Base-by-base conservation (phyloP, 1,140 invertebrate species). In the Drosophila bipectinata region DNA sequence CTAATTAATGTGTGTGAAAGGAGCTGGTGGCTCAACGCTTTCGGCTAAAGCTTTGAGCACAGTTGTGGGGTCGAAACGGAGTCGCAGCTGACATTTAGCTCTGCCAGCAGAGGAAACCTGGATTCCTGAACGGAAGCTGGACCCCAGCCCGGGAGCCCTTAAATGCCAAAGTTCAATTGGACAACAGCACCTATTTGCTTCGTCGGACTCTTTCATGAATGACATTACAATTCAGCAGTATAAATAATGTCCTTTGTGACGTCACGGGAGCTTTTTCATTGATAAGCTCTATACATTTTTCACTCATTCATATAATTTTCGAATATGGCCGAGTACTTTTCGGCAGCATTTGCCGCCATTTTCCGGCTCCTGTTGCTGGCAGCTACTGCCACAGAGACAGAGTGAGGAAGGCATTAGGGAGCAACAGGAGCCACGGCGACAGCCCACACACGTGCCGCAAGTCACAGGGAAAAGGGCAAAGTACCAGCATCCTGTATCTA, bases 211-310 rank as follows among this genome's bases (percentile, higher is more conserved):
- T 63, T 51, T 41, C 41, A 59, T 77, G 72, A 84, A 80, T 85
- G 80, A 62, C 61, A 39, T 44, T 41, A 30, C 39, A 59, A 28
- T 8, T 24, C 18, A 44, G 15, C 21, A 10, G 10, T 7, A n/a
- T 14, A 21, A 45, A 45, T 14, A 7, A 39, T 44, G 47, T 63
- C 47, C 12, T 4, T 8, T 30, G 15, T 59, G 56, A 73, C 80
- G 72, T 68, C 64, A 85, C 53, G 26, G 9, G 26, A 87, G 82
- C 82, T 85, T 87, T 77, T 88, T 79, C 78, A 85, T 85, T 85
- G 69, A 82, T 75, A 60, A 55, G 56, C 37, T 64, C 45, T 9
- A 64, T 68, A 57, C 55, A 53, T 71, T 34, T 66, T 74, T 52
- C 59, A 76, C 66, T 85, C 81, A 83, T 72, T 61, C 72, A 71